Conservation (phyloP, 1,140 invertebrate genomes). For the Phymastichus coffea region DNA sequence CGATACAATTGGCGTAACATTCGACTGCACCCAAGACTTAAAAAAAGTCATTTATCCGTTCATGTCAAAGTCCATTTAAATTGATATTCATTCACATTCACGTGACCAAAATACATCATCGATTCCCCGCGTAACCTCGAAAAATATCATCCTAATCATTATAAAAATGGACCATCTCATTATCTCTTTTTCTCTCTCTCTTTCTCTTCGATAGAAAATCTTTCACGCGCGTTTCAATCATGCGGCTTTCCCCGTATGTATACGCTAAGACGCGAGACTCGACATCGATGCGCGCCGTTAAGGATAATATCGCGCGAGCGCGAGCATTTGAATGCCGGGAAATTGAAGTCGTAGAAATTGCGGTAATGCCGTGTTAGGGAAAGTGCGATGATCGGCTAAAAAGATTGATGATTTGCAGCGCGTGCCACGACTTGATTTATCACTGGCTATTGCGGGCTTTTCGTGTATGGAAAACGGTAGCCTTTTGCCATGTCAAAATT, state of each 20-base stretch:
- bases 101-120: too few relatives aligned
- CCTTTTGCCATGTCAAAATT: too few relatives aligned
- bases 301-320: slow-evolving; percentile 8
- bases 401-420: background rate
- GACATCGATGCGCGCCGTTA: too few relatives aligned
- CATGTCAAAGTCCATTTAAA: too few relatives aligned
- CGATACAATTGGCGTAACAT: too few relatives aligned
- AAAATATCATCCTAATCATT: too few relatives aligned
- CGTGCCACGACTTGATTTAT: background rate
- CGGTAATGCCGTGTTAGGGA: background rate
- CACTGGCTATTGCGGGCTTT: background rate
- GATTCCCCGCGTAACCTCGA: too few relatives aligned
- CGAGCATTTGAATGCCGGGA: slow-evolving; percentile 10
- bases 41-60: too few relatives aligned
- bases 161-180: slow-evolving; percentile 1
- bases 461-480: background rate
- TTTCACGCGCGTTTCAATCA: background rate
- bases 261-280: background rate
- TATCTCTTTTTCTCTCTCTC: background rate
- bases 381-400: slow-evolving; percentile 2
- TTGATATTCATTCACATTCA: too few relatives aligned
- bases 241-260: background rate
- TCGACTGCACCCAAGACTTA: too few relatives aligned
- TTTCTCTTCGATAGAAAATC: background rate
- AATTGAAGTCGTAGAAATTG: slow-evolving; percentile 17